Percentiles rank a stretch among this genome's conserved stretches.
phyloP scores from a whole-genome alignment of 2,113 vertebrate species.

The Salvator merianae region DNA sequence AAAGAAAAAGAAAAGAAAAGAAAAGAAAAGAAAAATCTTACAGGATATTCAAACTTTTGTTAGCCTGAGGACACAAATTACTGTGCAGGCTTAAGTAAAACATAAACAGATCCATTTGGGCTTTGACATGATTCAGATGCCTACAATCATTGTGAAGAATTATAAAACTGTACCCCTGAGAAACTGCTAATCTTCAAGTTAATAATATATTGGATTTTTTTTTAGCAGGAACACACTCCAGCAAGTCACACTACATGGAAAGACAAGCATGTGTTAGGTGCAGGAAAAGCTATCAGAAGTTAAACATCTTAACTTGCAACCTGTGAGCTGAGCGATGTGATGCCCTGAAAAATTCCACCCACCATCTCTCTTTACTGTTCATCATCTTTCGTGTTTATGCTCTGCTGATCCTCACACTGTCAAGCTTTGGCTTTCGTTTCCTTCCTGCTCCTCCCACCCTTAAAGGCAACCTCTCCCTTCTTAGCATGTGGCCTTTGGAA shows the following conservation, averaged over 20 bases:
- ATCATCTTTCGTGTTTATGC: too few species aligned
- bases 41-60: neutral
- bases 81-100: neutral
- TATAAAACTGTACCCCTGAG: neutral
- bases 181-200: neutral
- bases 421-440: too few species aligned
- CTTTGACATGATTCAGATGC: neutral
- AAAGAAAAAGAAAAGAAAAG: too few species aligned
- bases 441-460: too few species aligned
- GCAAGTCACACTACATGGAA: neutral
- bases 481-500: too few species aligned
- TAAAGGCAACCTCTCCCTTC: too few species aligned
- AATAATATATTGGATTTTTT: slow-evolving; percentile 3
- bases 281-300: neutral
- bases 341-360: too few species aligned
- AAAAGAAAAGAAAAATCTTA: too few species aligned
- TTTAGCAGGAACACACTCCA: neutral
- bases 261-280: neutral
- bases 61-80: neutral
- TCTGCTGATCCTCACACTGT: too few species aligned
- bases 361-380: too few species aligned
- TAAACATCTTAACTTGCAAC: neutral
- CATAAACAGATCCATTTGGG: neutral
- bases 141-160: neutral
- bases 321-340: neutral